Conservation (phyloP, 2,888 invertebrate species). For the Eutolmus rufibarbis region DNA sequence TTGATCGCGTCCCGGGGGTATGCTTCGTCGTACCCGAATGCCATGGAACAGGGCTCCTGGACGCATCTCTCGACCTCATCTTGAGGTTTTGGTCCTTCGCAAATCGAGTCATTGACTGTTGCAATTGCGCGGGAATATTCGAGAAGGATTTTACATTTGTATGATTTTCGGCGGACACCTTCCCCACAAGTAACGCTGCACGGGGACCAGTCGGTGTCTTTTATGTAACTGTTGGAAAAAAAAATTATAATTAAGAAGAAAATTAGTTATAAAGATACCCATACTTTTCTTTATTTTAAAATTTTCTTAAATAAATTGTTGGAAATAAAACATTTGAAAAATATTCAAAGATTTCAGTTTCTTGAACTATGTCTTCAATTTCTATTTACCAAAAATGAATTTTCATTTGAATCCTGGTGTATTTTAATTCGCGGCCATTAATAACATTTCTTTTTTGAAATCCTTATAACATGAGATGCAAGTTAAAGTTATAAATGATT, state of each 20-base stretch:
- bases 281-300: too few species aligned
- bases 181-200: conserved; percentile 93
- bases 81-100: conserved; percentile 83
- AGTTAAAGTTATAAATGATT: too few species aligned
- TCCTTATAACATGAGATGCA: too few species aligned
- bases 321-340: too few species aligned
- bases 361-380: too few species aligned
- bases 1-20: conserved; percentile 64
- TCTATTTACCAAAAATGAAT: too few species aligned
- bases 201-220: conserved; percentile 86
- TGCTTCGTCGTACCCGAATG: conserved; percentile 63
- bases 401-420: too few species aligned
- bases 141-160: conserved; percentile 93
- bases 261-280: background rate
- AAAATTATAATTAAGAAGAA: background rate
- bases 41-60: conserved; percentile 78
- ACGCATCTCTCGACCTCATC: conserved; percentile 84
- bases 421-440: too few species aligned
- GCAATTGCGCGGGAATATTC: conserved; percentile 90
- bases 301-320: too few species aligned
- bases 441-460: too few species aligned
- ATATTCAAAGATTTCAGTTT: too few species aligned
- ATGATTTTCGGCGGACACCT: conserved; percentile 83
- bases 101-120: conserved; percentile 85
- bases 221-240: conserved; percentile 76